Percentiles rank a stretch among this genome's conserved stretches.
Conservation (phyloP, 2,113 vertebrate genomes). For the Petaurus breviceps region DNA sequence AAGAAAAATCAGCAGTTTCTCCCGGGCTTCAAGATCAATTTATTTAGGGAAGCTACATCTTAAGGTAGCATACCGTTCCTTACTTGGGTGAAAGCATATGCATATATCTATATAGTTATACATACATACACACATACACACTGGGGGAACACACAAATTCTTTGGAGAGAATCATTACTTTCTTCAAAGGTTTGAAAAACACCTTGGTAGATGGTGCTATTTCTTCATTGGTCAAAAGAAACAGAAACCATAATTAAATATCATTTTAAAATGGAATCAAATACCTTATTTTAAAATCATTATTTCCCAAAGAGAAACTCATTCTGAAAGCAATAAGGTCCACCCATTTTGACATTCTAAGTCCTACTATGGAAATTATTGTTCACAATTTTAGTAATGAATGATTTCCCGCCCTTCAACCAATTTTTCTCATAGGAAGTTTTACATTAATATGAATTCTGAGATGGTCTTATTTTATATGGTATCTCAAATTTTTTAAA, state of each 20-base stretch:
- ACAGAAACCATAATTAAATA: not conserved
- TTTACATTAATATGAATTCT: not conserved
- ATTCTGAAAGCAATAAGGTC: not conserved
- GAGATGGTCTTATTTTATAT: not conserved
- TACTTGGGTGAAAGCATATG: not conserved
- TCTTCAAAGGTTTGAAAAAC: not conserved
- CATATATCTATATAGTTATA: too few species aligned
- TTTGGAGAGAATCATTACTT: not conserved
- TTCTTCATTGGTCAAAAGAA: not conserved
- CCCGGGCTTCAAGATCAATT: not conserved
- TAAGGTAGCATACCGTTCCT: not conserved
- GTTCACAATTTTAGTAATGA: not conserved
- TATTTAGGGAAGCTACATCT: not conserved
- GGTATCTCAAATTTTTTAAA: not conserved
- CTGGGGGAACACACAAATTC: not conserved
- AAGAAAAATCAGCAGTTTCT: constrained; percentile 43
- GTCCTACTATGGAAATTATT: not conserved
- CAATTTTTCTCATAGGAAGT: not conserved
- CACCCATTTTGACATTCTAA: not conserved
- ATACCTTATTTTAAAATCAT: not conserved
- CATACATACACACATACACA: not conserved
- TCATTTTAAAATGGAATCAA: not conserved
- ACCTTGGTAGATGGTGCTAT: not conserved
- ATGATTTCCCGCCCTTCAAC: not conserved
- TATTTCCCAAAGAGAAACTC: not conserved